These are phyloP conservation scores for Geothlypis trichas DNA, from an alignment of 2,113 vertebrate genomes.

Conservation along the genomic window DNA sequence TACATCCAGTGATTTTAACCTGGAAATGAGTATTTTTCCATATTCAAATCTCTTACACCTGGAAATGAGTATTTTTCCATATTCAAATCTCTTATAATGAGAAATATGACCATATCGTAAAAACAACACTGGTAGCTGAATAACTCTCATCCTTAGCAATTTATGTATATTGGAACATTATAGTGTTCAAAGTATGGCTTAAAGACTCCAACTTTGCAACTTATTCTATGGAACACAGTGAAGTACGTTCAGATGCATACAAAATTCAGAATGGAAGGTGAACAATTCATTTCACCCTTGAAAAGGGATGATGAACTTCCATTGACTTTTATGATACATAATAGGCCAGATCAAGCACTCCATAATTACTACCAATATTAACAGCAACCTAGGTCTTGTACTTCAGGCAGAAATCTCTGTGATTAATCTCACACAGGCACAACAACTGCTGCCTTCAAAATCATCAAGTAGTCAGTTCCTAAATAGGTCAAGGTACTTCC, in stretches of 20 bases:
- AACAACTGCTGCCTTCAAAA: constrained; percentile 46
- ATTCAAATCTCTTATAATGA: background rate
- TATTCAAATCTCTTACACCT: too few species aligned
- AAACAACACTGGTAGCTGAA: background rate
- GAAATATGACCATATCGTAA: background rate
- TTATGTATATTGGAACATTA: background rate
- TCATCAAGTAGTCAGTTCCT: background rate
- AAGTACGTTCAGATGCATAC: background rate
- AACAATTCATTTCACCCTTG: background rate
- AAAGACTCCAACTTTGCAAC: background rate
- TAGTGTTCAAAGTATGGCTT: background rate
- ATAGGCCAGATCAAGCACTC: background rate
- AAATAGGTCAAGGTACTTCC: constrained; percentile 50
- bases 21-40: background rate
- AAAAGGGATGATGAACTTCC: background rate
- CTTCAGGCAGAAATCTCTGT: constrained; percentile 20
- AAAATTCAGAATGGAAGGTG: background rate
- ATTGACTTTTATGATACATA: background rate
- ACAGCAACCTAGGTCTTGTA: background rate
- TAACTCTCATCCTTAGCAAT: background rate
- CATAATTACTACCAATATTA: background rate
- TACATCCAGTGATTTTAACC: background rate
- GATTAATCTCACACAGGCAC: constrained; percentile 48
- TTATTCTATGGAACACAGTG: background rate
- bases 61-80: background rate